These are phyloP conservation scores for Lytechinus variegatus DNA, from an alignment of 35 echinoderm and acorn worm genomes.

Conservation along the genomic window DNA sequence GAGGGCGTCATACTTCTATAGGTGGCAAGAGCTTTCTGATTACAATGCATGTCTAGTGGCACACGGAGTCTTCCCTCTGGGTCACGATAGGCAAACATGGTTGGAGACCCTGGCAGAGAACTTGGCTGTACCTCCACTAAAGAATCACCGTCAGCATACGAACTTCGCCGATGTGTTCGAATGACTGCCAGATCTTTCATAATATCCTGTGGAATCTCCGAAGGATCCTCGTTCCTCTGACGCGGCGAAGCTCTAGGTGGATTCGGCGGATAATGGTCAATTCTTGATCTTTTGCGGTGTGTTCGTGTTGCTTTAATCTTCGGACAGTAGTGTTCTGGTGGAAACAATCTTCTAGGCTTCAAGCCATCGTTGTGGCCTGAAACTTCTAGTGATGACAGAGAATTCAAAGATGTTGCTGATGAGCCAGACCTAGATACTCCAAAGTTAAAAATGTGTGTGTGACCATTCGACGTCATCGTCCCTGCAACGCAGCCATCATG, in stretches of 20 bases:
- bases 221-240: neutral
- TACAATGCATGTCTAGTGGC: conserved; percentile 33
- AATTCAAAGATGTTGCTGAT: neutral
- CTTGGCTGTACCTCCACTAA: conserved; percentile 31
- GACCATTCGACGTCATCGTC: neutral
- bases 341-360: neutral
- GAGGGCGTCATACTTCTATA: neutral
- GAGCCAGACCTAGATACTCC: neutral
- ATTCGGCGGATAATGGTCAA: neutral
- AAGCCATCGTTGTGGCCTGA: neutral
- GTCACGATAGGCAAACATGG: conserved; percentile 38
- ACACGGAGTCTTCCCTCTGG: neutral
- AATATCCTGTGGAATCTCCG: conserved; percentile 14
- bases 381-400: neutral
- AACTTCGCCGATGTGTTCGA: conserved; percentile 23
- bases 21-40: conserved; percentile 26
- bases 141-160: conserved; percentile 28
- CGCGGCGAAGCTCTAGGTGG: neutral
- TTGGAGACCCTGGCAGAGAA: conserved; percentile 18
- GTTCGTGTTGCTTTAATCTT: neutral
- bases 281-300: neutral
- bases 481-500: neutral
- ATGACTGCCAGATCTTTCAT: conserved; percentile 9
- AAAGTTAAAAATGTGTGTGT: neutral
- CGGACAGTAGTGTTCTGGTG: neutral